Evolutionary conservation across 2,888 invertebrate species (phyloP), one percentile per base, ranked within the genome.

Genomic region (Clostera curtula): DNA sequence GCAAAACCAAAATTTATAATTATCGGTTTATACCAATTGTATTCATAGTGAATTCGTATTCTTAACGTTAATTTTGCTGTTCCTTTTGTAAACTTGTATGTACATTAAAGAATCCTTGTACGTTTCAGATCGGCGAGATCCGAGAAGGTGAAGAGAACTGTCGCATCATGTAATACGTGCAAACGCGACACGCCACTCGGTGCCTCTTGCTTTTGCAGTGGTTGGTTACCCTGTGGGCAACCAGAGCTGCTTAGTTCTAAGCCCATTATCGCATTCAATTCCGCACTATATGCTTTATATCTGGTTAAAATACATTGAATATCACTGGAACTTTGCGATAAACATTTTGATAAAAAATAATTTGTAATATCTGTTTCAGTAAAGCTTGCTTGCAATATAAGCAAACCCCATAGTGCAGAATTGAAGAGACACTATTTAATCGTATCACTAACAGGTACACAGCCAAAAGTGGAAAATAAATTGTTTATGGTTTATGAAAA

Each of bases 101-200:
- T n/a, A n/a, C n/a, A n/a, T n/a, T n/a, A n/a, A n/a, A n/a, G n/a
- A n/a, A n/a, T 11, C 22, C 21, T 25, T 26, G 7, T 35, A 19
- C 8, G 40, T 64, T 48, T 20, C 66, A 80, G 70, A 46, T 62
- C 39, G 70, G 79, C 15, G 76, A 77, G 43, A 59, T 79, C 33
- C 79, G 79, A 18, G 79, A 80, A 40, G 75, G 77, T 20, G 77
- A 75, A 19, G 77, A 77, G 49, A 79, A 79, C 51, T 80, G 79
- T 48, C 77, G 75, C 57, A 75, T 77, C 42, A 76, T 75, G 80
- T 76, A 77, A 74, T 36, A 22, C 29, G 43, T 27, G 20, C 33
- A 29, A 20, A 15, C 15, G 25, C 19, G 20, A 11, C 35, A 25
- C 35, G 25, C 36, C 51, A 54, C 44, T 39, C 42, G 58, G 65